phyloP scores from a whole-genome alignment of 2,888 invertebrate genomes.

The Platycnemis pennipes region DNA sequence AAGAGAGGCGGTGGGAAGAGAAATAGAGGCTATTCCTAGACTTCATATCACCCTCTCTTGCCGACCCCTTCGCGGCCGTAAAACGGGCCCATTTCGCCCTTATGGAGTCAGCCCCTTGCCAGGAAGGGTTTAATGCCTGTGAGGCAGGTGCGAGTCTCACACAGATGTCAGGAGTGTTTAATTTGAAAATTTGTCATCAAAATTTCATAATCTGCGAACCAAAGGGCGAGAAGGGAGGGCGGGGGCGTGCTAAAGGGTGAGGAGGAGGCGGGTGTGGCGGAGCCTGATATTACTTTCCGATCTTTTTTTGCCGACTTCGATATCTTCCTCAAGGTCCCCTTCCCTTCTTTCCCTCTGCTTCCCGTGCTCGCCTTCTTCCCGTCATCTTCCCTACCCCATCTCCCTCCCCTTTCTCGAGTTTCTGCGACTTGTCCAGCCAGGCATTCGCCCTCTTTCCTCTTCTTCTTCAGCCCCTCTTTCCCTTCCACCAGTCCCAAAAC shows the following conservation, averaged over 20 bases:
- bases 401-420: not conserved
- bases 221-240: not conserved
- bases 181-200: slow-evolving; percentile 73
- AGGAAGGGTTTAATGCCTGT: slow-evolving; percentile 42
- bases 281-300: slow-evolving; percentile 55
- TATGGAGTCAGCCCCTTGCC: not conserved
- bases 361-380: not conserved
- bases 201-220: slow-evolving; percentile 71
- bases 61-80: not conserved
- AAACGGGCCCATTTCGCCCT: not conserved
- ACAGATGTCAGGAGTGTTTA: slow-evolving; percentile 71
- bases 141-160: slow-evolving; percentile 61
- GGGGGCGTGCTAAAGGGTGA: not conserved
- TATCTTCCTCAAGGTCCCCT: slow-evolving; percentile 1
- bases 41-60: not conserved
- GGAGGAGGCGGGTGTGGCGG: not conserved
- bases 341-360: no score
- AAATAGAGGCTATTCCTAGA: slow-evolving; percentile 5
- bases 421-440: not conserved
- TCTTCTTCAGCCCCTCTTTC: not conserved
- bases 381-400: not conserved
- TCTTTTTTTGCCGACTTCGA: slow-evolving; percentile 8
- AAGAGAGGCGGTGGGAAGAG: slow-evolving; percentile 11
- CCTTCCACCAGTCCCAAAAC: not conserved
- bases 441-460: not conserved